Percentiles rank a stretch among this genome's conserved stretches.
Evolutionary conservation across 2,113 vertebrate genomes (phyloP).

Genomic region (Murina feae): DNA sequence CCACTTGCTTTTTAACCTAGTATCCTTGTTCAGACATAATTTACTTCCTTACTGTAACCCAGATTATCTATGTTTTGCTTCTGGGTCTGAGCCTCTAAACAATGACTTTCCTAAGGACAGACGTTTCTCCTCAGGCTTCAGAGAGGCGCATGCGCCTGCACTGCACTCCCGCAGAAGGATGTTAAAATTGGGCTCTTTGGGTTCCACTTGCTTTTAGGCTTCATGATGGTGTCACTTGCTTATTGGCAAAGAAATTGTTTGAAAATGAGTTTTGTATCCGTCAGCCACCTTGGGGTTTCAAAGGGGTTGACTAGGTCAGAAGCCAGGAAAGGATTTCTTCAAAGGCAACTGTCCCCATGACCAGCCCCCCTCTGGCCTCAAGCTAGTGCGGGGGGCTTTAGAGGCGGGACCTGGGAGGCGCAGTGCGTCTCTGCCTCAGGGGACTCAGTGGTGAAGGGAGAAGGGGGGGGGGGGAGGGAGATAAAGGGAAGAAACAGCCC

Average conservation of each 20-base stretch:
- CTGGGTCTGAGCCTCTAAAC: background rate
- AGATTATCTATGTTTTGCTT: background rate
- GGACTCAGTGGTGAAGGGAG: background rate
- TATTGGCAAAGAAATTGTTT: background rate
- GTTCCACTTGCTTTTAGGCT: background rate
- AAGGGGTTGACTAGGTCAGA: background rate
- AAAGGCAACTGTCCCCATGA: background rate
- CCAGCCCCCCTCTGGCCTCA: background rate
- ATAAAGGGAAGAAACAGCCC: no score
- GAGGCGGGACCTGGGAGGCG: background rate
- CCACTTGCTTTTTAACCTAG: background rate
- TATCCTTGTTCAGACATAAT: background rate
- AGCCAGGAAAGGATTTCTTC: background rate
- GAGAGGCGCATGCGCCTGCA: background rate
- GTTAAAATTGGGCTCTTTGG: background rate
- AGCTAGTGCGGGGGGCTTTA: background rate
- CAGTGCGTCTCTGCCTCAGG: background rate
- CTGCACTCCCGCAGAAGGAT: background rate
- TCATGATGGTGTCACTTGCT: background rate
- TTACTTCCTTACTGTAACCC: background rate
- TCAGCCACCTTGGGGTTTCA: background rate
- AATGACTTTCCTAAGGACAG: background rate
- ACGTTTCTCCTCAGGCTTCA: background rate
- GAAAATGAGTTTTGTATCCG: background rate
- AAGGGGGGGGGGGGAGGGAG: no score